Evolutionary conservation across 1,140 invertebrate species (phyloP).

Genomic region (Sarcophaga bullata): DNA sequence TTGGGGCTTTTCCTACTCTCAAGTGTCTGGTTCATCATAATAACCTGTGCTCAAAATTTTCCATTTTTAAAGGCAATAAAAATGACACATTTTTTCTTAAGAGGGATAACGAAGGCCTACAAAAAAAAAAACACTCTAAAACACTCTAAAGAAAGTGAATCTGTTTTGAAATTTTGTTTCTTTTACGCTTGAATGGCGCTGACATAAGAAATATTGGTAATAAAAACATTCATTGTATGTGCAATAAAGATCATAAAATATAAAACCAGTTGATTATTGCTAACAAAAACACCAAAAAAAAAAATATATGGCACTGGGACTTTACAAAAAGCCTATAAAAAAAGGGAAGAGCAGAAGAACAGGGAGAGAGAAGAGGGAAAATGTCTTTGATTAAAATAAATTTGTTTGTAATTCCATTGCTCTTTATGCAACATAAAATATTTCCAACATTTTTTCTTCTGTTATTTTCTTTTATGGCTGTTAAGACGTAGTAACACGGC

Average conservation of each 20-base stretch:
- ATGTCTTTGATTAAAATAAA: slow-evolving; percentile 37
- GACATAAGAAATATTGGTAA: neutral
- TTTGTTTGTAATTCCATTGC: slow-evolving; percentile 37
- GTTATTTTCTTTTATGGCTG: slow-evolving; percentile 26
- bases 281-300: no score
- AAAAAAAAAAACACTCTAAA: neutral
- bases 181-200: neutral
- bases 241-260: slow-evolving; percentile 1
- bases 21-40: neutral
- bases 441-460: slow-evolving; percentile 21
- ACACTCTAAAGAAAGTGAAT: neutral
- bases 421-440: slow-evolving; percentile 22
- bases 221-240: neutral
- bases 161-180: neutral
- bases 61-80: neutral
- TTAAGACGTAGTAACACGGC: neutral
- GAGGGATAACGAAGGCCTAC: neutral
- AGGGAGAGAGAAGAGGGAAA: neutral
- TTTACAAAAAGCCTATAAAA: neutral
- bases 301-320: neutral
- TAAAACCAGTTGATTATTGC: slow-evolving; percentile 37
- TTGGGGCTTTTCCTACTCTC: no score
- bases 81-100: neutral
- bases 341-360: neutral
- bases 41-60: neutral